Percentiles rank a stretch among this genome's conserved stretches.
Evolutionary conservation across 2,888 invertebrate genomes (phyloP).

Genomic region (Agrotis clavis): DNA sequence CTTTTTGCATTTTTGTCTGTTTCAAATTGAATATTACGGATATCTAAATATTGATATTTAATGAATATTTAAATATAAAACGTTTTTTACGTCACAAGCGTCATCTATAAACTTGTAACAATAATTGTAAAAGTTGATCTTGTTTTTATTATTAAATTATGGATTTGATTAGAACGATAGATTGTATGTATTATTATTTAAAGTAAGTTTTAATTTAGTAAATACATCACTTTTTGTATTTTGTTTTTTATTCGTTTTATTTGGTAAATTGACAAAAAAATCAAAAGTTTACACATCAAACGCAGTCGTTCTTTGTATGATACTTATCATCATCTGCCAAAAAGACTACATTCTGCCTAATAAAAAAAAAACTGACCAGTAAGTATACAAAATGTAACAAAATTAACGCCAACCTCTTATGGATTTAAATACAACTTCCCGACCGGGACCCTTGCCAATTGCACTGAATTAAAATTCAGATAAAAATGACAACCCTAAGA

Average conservation of each 20-base stretch:
- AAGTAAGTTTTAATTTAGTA: constrained; percentile 35
- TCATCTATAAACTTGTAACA: constrained; percentile 9
- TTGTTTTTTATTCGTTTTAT: constrained; percentile 7
- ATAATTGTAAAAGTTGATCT: constrained; percentile 43
- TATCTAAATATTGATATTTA: too few relatives aligned
- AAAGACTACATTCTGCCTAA: too few relatives aligned
- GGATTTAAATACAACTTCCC: too few relatives aligned
- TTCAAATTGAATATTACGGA: background rate
- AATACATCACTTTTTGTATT: constrained; percentile 7
- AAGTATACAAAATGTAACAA: too few relatives aligned
- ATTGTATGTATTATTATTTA: constrained; percentile 48
- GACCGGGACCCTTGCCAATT: too few relatives aligned
- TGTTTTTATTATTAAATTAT: constrained; percentile 39
- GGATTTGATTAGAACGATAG: constrained; percentile 37
- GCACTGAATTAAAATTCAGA: too few relatives aligned
- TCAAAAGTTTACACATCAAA: background rate
- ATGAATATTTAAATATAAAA: too few relatives aligned
- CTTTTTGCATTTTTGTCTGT: background rate
- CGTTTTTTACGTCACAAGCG: constrained; percentile 23
- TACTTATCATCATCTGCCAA: background rate
- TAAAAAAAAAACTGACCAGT: too few relatives aligned
- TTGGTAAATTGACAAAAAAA: background rate
- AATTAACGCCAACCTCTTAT: too few relatives aligned
- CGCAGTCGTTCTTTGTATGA: background rate
- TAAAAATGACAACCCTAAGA: too few relatives aligned